Base-by-base conservation (phyloP, 2,113 vertebrate genomes). In the Athene noctua region DNA sequence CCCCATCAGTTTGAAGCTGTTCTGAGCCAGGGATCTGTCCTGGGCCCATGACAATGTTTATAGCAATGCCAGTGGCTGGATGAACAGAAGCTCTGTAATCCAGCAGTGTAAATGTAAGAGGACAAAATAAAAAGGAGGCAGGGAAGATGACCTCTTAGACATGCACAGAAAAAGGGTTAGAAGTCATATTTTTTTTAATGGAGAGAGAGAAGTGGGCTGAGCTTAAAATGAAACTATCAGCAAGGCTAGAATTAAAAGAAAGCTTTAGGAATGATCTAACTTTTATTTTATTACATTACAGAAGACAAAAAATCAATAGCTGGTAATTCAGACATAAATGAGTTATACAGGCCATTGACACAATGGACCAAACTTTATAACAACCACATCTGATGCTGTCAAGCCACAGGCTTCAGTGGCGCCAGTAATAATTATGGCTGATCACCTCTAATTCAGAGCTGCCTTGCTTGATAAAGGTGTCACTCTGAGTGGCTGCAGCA, bases 371-470 rank as follows among this genome's bases (percentile, higher is more conserved):
- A 97, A 98, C 98, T 98, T 98, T 98, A 95, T 97, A 98, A 97
- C 97, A 98, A 92, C 97, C 97, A 97, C 97, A 98, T 98, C 97
- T 97, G 97, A 98, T 51, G 97, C 98, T 98, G 98, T 98, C 98
- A 98, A 97, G 97, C 95, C 94, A 97, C 71, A 36, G 95, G 97
- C 97, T 97, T 96, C 95, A 82, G 97, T 98, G 98, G 98, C 98
- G 98, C 98, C 98, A 98, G 97, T 92, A 97, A 97, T 98, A 98
- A 98, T 98, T 98, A 98, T 87, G 95, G 96, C 97, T 89, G 96
- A 98, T 98, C 98, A 98, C 98, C 98, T 98, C 97, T 98, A 98
- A 98, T 98, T 98, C 97, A 96, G 94, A 98, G 97, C 96, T 96
- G 97, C 97, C 97, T 96, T 95, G 95, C 86, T 98, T 97, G 98